Evolutionary conservation across 2,888 invertebrate genomes (phyloP), one percentile per base, ranked within the genome.

Genomic region (Eugnorisma glareosa): DNA sequence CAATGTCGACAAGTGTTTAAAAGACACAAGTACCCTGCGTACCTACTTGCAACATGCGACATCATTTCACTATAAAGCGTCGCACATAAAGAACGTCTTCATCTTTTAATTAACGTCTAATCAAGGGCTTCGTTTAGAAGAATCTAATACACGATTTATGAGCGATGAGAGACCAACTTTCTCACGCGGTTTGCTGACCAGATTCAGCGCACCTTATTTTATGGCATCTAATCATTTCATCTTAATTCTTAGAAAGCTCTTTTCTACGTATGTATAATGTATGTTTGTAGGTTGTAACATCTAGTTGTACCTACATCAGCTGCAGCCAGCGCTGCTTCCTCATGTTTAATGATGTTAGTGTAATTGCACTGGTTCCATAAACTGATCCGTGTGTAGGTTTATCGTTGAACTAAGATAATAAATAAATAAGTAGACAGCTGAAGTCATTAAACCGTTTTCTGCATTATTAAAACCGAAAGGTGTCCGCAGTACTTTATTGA

Each of bases 61-160:
- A 92, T 89, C 84, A 88, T 91, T 92, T 89, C 73, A 88, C 80
- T 85, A 73, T 80, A 77, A 77, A 79, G 68, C 72, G 86, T 86
- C 81, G 85, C 69, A 70, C 79, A 94, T 93, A 94, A 91, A 92
- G 93, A 93, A 92, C 90, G 91, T 93, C 91, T 95, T 93, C 90
- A 94, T 91, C 92, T 93, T 89, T 94, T 94, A 94, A 95, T 96
- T 94, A 95, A 92, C 92, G 91, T 93, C 92, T 89, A 94, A 95
- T 95, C 94, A 95, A 95, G 92, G 92, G 93, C 92, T 92, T 93
- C 94, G 92, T 94, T 95, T 93, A 95, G 91, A 93, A 86, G 89
- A 92, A 91, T 91, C 91, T 86, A 92, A 93, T 93, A 91, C 82
- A 93, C 91, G 90, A 94, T 95, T 95, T 95, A 95, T 92, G 91